Conservation (phyloP, 2,888 invertebrate genomes). For the Drosophila anomelani region DNA sequence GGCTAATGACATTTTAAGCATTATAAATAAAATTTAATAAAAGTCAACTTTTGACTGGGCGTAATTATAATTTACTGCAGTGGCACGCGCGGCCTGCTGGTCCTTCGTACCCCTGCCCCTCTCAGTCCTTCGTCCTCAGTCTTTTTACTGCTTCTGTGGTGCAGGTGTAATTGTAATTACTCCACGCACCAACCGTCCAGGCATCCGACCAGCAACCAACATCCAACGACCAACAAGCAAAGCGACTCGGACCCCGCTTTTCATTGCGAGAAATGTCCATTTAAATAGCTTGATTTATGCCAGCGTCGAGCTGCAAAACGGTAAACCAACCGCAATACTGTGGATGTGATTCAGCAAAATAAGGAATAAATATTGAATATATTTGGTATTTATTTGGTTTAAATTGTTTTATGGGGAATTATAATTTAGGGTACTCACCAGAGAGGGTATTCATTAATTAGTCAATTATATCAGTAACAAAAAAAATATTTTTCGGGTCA, state of each 20-base stretch:
- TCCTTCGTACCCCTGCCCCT: background rate
- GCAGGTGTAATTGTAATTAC: conserved; percentile 81
- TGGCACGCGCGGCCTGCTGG: conserved; percentile 61
- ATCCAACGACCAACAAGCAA: conserved; percentile 26
- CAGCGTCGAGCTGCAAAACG: conserved; percentile 62
- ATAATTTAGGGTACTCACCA: too few relatives aligned
- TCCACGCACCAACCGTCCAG: conserved; percentile 35
- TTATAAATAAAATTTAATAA: conserved; percentile 77
- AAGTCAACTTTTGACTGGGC: conserved; percentile 73
- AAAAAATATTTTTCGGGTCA: too few relatives aligned
- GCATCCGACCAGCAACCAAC: conserved; percentile 6
- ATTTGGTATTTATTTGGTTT: background rate
- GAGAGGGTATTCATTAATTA: too few relatives aligned
- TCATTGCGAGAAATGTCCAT: conserved; percentile 73
- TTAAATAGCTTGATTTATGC: conserved; percentile 80
- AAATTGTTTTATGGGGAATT: too few relatives aligned
- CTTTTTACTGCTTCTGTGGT: conserved; percentile 39
- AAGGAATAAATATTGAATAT: background rate
- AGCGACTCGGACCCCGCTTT: conserved; percentile 45
- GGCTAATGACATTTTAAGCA: conserved; percentile 70
- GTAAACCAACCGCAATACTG: conserved; percentile 43
- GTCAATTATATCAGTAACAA: too few relatives aligned
- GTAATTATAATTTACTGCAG: conserved; percentile 76
- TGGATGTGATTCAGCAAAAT: conserved; percentile 16
- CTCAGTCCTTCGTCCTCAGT: background rate